A percentile compares a stretch with the other conserved stretches of the same genome.
These are phyloP conservation scores for Drosophila anomalata DNA, from an alignment of 2,888 invertebrate species.

Conservation along the genomic window DNA sequence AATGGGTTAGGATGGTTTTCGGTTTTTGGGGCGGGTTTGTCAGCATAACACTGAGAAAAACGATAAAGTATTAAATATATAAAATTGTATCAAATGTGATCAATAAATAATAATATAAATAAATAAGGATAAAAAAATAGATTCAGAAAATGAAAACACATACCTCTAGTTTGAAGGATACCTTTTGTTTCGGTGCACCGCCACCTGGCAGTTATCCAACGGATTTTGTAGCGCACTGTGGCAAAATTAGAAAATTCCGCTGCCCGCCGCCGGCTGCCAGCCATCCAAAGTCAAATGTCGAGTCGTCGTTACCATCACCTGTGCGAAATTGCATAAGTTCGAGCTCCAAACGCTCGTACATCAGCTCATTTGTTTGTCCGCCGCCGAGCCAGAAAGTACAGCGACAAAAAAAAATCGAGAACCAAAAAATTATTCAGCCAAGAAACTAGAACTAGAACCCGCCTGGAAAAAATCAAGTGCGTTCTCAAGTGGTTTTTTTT, in stretches of 20 bases:
- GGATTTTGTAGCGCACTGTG: constrained; percentile 51
- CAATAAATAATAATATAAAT: background rate
- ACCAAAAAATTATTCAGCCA: background rate
- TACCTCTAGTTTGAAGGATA: background rate
- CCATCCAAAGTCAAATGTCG: constrained; percentile 75
- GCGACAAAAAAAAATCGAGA: constrained; percentile 1
- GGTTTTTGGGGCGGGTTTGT: constrained; percentile 16
- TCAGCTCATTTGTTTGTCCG: constrained; percentile 69
- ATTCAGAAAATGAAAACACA: background rate
- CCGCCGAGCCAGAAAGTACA: constrained; percentile 41
- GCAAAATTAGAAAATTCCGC: constrained; percentile 63
- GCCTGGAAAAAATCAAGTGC: constrained; percentile 38
- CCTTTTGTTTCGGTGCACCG: constrained; percentile 35
- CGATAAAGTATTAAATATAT: background rate
- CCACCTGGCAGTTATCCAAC: constrained; percentile 74
- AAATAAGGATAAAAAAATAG: background rate
- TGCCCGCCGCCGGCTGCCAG: constrained; percentile 41
- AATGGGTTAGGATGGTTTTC: constrained; percentile 33
- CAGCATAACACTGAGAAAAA: constrained; percentile 48
- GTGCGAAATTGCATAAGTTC: constrained; percentile 71
- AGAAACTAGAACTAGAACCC: constrained; percentile 5
- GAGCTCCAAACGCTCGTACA: constrained; percentile 48
- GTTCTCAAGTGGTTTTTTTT: constrained; percentile 37
- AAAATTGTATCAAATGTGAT: background rate
- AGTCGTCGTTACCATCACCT: constrained; percentile 57